A percentile compares a stretch with the other conserved stretches of the same genome.
These are phyloP conservation scores for Astreopora myriophthalma DNA, from an alignment of 64 coral and sea anemone genomes.

Conservation along the genomic window DNA sequence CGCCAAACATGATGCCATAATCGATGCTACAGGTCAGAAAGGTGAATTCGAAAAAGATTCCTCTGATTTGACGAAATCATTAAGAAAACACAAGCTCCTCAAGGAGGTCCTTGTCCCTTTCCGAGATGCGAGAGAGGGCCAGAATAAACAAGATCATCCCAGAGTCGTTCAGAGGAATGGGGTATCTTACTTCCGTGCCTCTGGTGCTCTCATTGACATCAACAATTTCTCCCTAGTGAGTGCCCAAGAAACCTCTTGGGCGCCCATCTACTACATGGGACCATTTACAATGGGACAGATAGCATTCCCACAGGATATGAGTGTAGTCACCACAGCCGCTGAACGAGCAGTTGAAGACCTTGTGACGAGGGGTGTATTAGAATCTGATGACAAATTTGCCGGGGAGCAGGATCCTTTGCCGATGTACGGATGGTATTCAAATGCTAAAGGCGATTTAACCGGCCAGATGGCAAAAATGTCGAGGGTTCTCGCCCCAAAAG, in stretches of 20 bases:
- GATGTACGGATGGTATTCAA: conserved; percentile 37
- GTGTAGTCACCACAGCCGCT: conserved; percentile 45
- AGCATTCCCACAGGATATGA: conserved; percentile 48
- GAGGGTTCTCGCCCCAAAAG: not conserved
- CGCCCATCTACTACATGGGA: conserved; percentile 69
- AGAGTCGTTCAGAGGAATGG: conserved; percentile 11
- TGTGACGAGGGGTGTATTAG: conserved; percentile 14
- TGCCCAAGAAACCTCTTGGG: not conserved
- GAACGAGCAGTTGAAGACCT: conserved; percentile 42
- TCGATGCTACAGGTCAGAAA: conserved; percentile 71
- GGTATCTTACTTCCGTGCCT: conserved; percentile 39
- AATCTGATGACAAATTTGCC: not conserved
- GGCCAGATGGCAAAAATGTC: not conserved
- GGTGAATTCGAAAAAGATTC: conserved; percentile 43
- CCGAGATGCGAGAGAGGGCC: not conserved
- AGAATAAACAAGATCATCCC: conserved; percentile 25
- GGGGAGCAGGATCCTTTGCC: conserved; percentile 44
- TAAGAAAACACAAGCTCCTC: conserved; percentile 29
- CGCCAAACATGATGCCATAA: conserved; percentile 45
- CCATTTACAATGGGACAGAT: conserved; percentile 37
- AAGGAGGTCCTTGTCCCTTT: conserved; percentile 61
- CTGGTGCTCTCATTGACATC: conserved; percentile 52
- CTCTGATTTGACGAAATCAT: conserved; percentile 41
- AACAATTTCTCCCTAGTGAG: conserved; percentile 57
- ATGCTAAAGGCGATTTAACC: conserved; percentile 12